Conservation (phyloP, 92 coral and sea anemone genomes). For the Porites divaricata region DNA sequence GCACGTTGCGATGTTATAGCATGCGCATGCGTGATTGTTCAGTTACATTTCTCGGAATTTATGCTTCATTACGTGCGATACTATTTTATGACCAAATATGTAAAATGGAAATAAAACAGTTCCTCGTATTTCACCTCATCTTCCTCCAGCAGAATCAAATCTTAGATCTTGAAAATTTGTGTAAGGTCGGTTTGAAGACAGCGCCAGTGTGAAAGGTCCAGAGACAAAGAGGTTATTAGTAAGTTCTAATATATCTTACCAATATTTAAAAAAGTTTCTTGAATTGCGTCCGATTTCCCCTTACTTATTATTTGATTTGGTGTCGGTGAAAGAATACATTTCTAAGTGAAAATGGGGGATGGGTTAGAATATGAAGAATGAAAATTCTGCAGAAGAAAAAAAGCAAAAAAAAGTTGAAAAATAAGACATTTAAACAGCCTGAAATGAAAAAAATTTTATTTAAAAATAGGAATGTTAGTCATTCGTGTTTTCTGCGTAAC, state of each 20-base stretch:
- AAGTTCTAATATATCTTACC: background rate
- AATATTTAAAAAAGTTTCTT: no score
- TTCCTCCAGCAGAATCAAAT: background rate
- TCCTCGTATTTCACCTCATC: background rate
- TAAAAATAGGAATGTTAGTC: no score
- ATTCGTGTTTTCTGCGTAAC: background rate
- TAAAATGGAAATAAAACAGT: background rate
- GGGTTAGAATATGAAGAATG: background rate
- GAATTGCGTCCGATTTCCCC: background rate
- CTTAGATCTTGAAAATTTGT: background rate
- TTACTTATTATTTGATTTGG: background rate
- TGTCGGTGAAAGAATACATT: background rate
- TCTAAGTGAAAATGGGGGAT: background rate
- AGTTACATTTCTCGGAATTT: slow-evolving; percentile 31
- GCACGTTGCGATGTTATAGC: background rate
- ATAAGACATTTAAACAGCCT: background rate
- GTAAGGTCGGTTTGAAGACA: background rate
- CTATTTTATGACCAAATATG: background rate
- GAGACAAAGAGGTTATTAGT: background rate
- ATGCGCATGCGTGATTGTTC: slow-evolving; percentile 21
- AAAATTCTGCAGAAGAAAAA: background rate
- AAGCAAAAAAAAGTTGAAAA: background rate
- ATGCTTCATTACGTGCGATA: slow-evolving; percentile 1
- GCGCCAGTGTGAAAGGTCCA: background rate
- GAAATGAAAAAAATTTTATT: no score